phyloP scores from a whole-genome alignment of 2,113 vertebrate genomes.

The Anhinga rufa region DNA sequence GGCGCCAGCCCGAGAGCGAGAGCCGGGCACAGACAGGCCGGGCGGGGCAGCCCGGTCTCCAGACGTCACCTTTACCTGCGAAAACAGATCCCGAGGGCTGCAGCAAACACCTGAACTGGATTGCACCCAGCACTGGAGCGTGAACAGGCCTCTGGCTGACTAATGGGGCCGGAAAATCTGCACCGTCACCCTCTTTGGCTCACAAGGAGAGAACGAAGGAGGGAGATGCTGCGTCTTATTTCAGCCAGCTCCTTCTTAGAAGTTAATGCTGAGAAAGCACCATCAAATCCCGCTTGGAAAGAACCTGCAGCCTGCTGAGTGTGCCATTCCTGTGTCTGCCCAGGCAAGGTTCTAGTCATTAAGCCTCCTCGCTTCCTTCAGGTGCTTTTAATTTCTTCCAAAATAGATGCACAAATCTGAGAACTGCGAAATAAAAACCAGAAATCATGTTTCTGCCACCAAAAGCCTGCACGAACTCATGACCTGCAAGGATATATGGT shows the following conservation, averaged over 20 bases:
- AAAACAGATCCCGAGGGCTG: background rate
- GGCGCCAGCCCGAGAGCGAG: background rate
- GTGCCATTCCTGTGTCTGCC: background rate
- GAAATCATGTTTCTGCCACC: background rate
- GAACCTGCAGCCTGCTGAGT: background rate
- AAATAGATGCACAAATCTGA: background rate
- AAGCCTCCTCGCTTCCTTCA: background rate
- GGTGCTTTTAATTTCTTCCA: background rate
- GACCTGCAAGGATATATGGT: background rate
- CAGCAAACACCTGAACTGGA: background rate
- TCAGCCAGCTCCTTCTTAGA: background rate
- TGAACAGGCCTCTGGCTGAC: background rate
- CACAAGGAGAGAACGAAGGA: background rate
- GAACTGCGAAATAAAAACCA: background rate
- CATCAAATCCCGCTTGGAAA: background rate
- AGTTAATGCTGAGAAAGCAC: background rate
- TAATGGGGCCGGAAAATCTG: background rate
- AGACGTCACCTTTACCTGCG: background rate
- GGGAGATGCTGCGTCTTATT: background rate
- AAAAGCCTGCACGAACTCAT: background rate
- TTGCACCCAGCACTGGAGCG: background rate
- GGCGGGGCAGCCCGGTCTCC: background rate
- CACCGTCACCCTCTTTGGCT: background rate
- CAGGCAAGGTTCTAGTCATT: background rate
- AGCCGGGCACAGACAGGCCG: background rate